Percentiles rank a stretch among this genome's conserved stretches.
These are phyloP conservation scores for Morpho deidamia DNA, from an alignment of 2,888 invertebrate genomes.

Conservation along the genomic window DNA sequence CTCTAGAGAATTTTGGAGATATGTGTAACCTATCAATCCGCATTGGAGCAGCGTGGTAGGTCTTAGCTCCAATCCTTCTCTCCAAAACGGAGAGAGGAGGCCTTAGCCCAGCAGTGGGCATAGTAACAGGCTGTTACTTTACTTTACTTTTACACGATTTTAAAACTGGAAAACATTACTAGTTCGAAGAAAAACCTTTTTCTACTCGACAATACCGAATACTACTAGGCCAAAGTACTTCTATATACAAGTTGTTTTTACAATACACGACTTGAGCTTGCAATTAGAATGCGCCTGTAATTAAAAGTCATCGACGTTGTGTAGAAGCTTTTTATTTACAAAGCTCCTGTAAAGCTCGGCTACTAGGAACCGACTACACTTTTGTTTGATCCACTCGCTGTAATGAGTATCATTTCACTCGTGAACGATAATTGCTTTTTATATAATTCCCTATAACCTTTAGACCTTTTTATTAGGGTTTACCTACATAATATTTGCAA, in stretches of 20 bases:
- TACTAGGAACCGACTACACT: constrained; percentile 8
- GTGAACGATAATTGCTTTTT: neutral
- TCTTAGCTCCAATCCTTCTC: no score
- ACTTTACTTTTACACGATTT: no score
- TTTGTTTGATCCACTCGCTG: constrained; percentile 4
- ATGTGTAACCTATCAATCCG: no score
- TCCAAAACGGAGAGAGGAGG: no score
- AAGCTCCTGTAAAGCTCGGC: constrained; percentile 11
- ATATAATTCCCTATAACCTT: neutral
- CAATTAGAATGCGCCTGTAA: constrained; percentile 8
- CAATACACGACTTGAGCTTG: constrained; percentile 1
- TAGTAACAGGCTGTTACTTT: no score
- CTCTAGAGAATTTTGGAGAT: no score
- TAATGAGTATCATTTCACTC: neutral
- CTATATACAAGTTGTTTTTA: neutral
- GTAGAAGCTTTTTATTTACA: constrained; percentile 17
- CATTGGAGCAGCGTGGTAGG: no score
- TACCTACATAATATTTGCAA: no score
- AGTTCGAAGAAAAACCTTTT: no score
- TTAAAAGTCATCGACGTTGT: constrained; percentile 16
- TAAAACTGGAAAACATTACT: no score
- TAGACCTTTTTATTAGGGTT: neutral
- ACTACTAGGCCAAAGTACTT: constrained; percentile 1
- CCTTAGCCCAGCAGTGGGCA: no score
- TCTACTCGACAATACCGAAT: neutral